Conservation (phyloP, 1,140 invertebrate genomes). For the Pseudomyrmex gracilis region DNA sequence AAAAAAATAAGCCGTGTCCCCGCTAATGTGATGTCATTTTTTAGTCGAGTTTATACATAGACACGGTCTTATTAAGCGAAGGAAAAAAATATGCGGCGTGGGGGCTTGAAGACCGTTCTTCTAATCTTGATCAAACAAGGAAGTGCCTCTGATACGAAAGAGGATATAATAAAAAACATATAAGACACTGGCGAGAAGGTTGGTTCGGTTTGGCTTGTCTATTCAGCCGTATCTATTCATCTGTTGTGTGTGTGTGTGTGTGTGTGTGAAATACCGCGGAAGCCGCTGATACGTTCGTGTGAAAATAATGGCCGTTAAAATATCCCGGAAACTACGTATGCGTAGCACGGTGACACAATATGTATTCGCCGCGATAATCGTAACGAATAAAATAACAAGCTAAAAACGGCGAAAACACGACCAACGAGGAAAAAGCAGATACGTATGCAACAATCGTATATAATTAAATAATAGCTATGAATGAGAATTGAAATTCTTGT, state of each 20-base stretch:
- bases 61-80: constrained; percentile 57
- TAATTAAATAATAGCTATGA: constrained; percentile 21
- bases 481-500: neutral
- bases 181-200: constrained; percentile 50
- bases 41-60: constrained; percentile 47
- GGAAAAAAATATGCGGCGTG: constrained; percentile 50
- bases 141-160: constrained; percentile 34
- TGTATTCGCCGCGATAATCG: neutral
- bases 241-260: constrained; percentile 61
- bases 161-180: constrained; percentile 56
- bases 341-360: constrained; percentile 18
- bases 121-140: constrained; percentile 73
- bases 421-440: neutral
- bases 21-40: constrained; percentile 64
- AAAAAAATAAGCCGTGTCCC: constrained; percentile 8
- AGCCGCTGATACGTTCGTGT: constrained; percentile 8
- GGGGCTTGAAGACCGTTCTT: constrained; percentile 49
- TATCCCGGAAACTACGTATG: constrained; percentile 1
- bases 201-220: constrained; percentile 20
- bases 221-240: constrained; percentile 44
- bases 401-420: neutral
- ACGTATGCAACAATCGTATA: neutral
- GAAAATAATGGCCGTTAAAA: constrained; percentile 36
- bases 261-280: constrained; percentile 55
- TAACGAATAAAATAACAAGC: constrained; percentile 19